Evolutionary conservation across 2,113 vertebrate genomes (phyloP), one percentile per base, ranked within the genome.

Genomic region (Nesogale talazaci): DNA sequence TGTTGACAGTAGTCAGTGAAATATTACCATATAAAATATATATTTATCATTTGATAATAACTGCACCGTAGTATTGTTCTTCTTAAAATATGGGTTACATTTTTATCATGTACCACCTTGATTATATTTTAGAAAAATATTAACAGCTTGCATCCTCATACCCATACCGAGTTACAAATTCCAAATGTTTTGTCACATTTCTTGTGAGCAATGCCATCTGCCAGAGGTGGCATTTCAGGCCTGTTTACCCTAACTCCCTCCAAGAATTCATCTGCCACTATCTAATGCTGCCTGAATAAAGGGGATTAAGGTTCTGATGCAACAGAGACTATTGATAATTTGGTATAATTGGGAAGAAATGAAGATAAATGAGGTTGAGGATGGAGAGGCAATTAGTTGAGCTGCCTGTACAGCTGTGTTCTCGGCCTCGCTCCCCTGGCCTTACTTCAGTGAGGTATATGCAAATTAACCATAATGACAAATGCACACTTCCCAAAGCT

Each of bases 251-350:
- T 98, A 97, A 98, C 98, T 98, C 98, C 98, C 98, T 98, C 98
- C 97, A 99, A 99, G 98, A 98, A 99, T 98, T 99, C 98, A 99
- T 98, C 98, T 99, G 98, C 98, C 98, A 97, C 98, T 97, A 97
- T 98, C 98, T 98, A 98, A 99, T 98, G 98, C 98, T 97, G 98
- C 97, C 97, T 97, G 98, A 98, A 98, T 98, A 98, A 98, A 98
- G 97, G 97, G 98, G 98, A 99, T 99, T 99, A 99, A 98, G 98
- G 98, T 97, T 98, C 98, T 97, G 98, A 98, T 98, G 98, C 98
- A 98, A 98, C 98, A 98, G 98, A 99, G 99, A 98, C 98, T 99
- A 98, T 98, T 98, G 98, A 98, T 99, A 99, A 99, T 99, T 98
- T 98, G 98, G 97, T 98, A 98, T 99, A 99, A 99, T 99, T 99